Base-by-base conservation (phyloP, 2,797 vertebrate species). In the Erithacus rubecula region DNA sequence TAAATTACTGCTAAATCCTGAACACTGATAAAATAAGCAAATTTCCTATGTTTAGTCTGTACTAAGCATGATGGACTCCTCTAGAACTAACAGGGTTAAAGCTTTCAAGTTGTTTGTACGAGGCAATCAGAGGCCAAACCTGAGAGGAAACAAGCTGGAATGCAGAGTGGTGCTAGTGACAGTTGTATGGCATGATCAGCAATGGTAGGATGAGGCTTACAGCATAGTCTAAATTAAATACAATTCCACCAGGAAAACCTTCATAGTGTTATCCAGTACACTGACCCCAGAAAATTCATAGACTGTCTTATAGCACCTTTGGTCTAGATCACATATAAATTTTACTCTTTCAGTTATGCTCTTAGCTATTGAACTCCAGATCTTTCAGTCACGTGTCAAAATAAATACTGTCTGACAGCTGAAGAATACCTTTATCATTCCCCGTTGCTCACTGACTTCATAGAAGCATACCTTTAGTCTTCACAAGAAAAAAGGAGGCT, bases 401-500 rank as follows among this genome's bases (percentile, higher is more conserved):
- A 95, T 94, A 96, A 97, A 96, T 79, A 76, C 83, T 67, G 62
- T 52, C 92, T 96, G 95, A 95, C 93, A 64, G 94, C 91, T 91
- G 55, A 89, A 64, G 94, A 85, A 77, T 49, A 84, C 95, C 96
- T 96, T 97, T 90, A 87, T 97, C 96, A 67, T 92, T 78, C 87
- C 94, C 46, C 4, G 0, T 77, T 93, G 95, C 96, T 96, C 81
- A 39, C 94, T 75, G 96, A 97, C 97, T 98, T 98, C 97, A 97
- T 68, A 97, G 96, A 93, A 92, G 46, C 90, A 20, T 94, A 96
- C 96, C 97, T 97, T 97, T 94, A 80, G 96, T 97, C 97, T 97
- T 97, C 96, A 93, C 69, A 87, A 97, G 98, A 98, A 98, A 93
- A 98, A 97, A 97, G 97, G 39, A 95, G 77, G 91, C 97, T 98